Percentiles rank a stretch among this genome's conserved stretches.
phyloP scores from a whole-genome alignment of 1,140 invertebrate species.

The Uloborus diversus region DNA sequence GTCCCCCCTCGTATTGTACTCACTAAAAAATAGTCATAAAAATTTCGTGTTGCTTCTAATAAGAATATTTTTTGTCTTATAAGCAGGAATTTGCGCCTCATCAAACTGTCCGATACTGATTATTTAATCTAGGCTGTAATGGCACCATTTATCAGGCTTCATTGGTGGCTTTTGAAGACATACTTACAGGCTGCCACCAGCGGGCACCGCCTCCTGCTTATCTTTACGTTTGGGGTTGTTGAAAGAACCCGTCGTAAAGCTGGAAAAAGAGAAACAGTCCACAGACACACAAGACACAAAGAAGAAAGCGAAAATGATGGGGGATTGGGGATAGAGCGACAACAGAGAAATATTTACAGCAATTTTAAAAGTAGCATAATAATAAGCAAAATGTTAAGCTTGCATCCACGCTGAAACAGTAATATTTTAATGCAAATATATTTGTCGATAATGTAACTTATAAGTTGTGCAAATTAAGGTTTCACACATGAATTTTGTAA shows the following conservation, averaged over 20 bases:
- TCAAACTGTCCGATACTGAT: no score
- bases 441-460: no score
- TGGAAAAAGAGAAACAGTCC: conserved; percentile 37
- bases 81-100: no score
- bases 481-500: no score
- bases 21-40: no score
- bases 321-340: not conserved
- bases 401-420: not conserved
- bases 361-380: not conserved
- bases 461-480: no score
- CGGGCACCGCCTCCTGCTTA: conserved; percentile 56
- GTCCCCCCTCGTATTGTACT: no score
- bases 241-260: conserved; percentile 59
- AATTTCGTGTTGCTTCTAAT: no score
- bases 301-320: conserved; percentile 3
- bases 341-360: conserved; percentile 21
- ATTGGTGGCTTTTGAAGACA: not conserved
- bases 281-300: conserved; percentile 18
- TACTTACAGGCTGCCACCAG: conserved; percentile 60
- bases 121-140: not conserved
- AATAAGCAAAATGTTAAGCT: not conserved
- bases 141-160: not conserved
- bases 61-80: no score
- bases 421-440: no score
- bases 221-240: conserved; percentile 59